A percentile compares a stretch with the other conserved stretches of the same genome.
Conservation (phyloP, 2,113 vertebrate genomes). For the Centrocercus urophasianus region DNA sequence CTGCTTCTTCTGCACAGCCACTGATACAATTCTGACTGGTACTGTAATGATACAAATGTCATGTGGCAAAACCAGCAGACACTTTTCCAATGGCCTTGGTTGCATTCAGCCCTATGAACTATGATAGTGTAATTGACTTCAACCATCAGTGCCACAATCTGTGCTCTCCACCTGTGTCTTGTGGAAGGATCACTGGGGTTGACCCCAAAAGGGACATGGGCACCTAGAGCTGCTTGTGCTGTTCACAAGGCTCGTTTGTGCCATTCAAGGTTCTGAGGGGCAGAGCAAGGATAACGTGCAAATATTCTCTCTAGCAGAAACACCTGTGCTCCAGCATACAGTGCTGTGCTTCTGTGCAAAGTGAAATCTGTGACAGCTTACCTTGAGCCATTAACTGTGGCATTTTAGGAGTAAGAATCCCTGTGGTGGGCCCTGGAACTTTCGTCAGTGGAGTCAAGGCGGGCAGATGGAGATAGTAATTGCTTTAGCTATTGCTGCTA, state of each 20-base stretch:
- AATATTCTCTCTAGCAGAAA: conserved; percentile 28
- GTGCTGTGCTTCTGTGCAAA: not conserved
- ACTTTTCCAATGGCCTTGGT: not conserved
- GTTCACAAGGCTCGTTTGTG: not conserved
- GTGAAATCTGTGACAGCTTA: conserved; percentile 23
- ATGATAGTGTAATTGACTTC: not conserved
- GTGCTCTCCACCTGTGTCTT: fast-evolving
- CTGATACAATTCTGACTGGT: not conserved
- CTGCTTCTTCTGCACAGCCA: not conserved
- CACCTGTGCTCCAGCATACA: conserved; percentile 17
- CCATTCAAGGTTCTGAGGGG: not conserved
- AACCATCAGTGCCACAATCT: not conserved
- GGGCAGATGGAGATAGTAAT: conserved; percentile 51
- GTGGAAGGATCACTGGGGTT: not conserved
- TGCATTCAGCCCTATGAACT: not conserved
- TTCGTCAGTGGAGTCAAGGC: conserved; percentile 9
- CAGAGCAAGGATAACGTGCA: conserved; percentile 13
- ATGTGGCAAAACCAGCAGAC: not conserved
- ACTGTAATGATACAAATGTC: not conserved
- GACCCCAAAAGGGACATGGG: not conserved
- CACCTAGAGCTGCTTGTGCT: not conserved
- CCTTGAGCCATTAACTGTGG: conserved; percentile 29
- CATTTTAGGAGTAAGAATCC: not conserved
- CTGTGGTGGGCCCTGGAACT: not conserved
- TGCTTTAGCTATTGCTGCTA: not conserved